phyloP scores from a whole-genome alignment of 2,888 invertebrate genomes.

The Tetragonisca angustula region DNA sequence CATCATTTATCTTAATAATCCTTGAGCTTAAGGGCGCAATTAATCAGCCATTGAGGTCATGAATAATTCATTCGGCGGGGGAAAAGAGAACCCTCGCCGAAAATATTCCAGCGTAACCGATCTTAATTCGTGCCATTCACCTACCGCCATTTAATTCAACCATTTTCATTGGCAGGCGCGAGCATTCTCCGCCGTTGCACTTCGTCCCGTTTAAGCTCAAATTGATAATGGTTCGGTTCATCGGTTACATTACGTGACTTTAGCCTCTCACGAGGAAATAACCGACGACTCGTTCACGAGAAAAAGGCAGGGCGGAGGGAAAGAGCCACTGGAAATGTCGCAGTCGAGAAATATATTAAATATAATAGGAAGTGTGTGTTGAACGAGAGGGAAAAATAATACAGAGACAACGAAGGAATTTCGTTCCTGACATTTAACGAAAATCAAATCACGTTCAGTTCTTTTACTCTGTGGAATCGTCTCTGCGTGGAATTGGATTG shows the following conservation, averaged over 20 bases:
- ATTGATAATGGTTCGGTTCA: slow-evolving; percentile 57
- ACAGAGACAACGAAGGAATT: not conserved
- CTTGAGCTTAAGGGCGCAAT: slow-evolving; percentile 64
- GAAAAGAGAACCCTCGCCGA: slow-evolving; percentile 55
- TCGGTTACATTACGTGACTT: slow-evolving; percentile 39
- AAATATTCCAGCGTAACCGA: slow-evolving; percentile 67
- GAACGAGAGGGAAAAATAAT: not conserved
- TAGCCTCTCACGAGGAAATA: slow-evolving; percentile 14
- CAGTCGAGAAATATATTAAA: slow-evolving; percentile 14
- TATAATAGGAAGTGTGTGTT: not conserved
- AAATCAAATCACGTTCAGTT: too few relatives aligned
- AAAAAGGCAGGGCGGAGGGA: not conserved
- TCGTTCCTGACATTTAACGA: too few relatives aligned
- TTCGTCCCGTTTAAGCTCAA: slow-evolving; percentile 63
- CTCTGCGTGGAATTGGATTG: too few relatives aligned
- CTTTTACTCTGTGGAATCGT: too few relatives aligned
- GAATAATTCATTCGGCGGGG: slow-evolving; percentile 68
- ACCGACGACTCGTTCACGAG: slow-evolving; percentile 3
- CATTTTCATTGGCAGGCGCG: slow-evolving; percentile 59
- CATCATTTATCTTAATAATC: slow-evolving; percentile 72
- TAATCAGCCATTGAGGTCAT: slow-evolving; percentile 71
- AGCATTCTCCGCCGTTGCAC: slow-evolving; percentile 54
- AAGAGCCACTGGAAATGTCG: not conserved
- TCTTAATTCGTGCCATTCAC: slow-evolving; percentile 69
- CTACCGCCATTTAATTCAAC: slow-evolving; percentile 66